These are phyloP conservation scores for Onychostoma macrolepis DNA, from an alignment of 2,113 vertebrate species.

Conservation along the genomic window DNA sequence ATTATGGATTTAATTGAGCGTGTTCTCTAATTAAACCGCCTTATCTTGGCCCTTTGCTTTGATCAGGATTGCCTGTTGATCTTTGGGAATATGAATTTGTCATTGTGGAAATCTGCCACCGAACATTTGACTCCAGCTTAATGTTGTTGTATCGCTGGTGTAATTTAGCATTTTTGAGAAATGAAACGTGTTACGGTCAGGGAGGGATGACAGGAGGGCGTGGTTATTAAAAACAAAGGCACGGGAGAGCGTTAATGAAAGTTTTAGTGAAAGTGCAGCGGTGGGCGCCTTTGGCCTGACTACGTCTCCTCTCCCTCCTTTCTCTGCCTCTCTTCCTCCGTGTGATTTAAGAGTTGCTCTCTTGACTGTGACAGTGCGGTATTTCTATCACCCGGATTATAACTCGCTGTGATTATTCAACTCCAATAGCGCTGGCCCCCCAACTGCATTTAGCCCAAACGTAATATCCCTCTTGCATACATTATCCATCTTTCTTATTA, in stretches of 20 bases:
- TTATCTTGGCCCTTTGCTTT: conserved; percentile 7
- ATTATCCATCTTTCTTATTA: conserved; percentile 99
- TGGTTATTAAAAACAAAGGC: conserved; percentile 52
- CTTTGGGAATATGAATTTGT: conserved; percentile 36
- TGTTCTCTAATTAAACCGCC: not conserved
- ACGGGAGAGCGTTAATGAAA: conserved; percentile 56
- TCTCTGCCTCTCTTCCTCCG: conserved; percentile 58
- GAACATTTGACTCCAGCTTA: not conserved
- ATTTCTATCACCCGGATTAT: conserved; percentile 97
- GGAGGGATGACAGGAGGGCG: not conserved
- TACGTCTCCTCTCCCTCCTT: conserved; percentile 33
- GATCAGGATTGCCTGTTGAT: conserved; percentile 54
- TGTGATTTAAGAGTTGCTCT: conserved; percentile 96
- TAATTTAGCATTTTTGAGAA: conserved; percentile 31
- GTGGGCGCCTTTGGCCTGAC: conserved; percentile 58
- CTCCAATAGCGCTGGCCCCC: conserved; percentile 88
- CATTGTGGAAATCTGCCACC: conserved; percentile 33
- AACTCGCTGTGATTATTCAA: conserved; percentile 95
- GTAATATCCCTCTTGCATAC: conserved; percentile 99
- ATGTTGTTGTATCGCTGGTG: not conserved
- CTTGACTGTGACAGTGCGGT: conserved; percentile 93
- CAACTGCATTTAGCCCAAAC: conserved; percentile 95
- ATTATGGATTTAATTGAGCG: not conserved
- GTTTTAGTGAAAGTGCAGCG: conserved; percentile 51
- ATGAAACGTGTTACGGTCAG: conserved; percentile 23